A percentile compares a stretch with the other conserved stretches of the same genome.
Evolutionary conservation across 2,113 vertebrate species (phyloP).

Genomic region (Mesoclemmys tuberculata): DNA sequence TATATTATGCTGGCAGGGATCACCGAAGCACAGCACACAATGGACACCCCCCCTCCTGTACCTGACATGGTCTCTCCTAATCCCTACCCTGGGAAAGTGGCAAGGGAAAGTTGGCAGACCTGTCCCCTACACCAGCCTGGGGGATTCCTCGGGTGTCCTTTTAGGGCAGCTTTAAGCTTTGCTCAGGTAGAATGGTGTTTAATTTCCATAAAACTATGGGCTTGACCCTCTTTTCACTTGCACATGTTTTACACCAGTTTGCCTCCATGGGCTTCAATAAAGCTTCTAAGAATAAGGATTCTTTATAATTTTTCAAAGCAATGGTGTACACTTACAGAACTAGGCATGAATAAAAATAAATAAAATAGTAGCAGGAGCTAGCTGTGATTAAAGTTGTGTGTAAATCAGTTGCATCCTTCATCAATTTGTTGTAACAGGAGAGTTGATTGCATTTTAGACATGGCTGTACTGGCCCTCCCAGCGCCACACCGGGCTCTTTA

Average conservation of each 20-base stretch:
- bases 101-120: neutral
- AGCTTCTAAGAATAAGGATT: slow-evolving; percentile 26
- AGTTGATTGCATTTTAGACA: neutral
- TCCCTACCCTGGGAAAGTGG: neutral
- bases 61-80: neutral
- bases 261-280: neutral
- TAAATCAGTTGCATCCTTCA: neutral
- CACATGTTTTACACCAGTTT: neutral
- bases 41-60: neutral
- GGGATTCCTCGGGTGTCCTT: neutral
- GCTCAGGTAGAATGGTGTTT: neutral
- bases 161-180: neutral
- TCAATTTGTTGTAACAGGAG: neutral
- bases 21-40: neutral
- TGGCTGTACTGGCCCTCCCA: neutral
- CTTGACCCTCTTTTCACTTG: neutral
- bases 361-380: neutral
- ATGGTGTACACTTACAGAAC: neutral
- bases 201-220: too few species aligned
- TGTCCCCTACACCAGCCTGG: neutral
- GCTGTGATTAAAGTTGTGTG: neutral
- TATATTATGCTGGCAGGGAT: neutral
- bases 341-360: slow-evolving; percentile 14
- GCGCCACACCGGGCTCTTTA: neutral
- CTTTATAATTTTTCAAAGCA: neutral